phyloP scores from a whole-genome alignment of 2,888 invertebrate species.

The Timema cristinae region DNA sequence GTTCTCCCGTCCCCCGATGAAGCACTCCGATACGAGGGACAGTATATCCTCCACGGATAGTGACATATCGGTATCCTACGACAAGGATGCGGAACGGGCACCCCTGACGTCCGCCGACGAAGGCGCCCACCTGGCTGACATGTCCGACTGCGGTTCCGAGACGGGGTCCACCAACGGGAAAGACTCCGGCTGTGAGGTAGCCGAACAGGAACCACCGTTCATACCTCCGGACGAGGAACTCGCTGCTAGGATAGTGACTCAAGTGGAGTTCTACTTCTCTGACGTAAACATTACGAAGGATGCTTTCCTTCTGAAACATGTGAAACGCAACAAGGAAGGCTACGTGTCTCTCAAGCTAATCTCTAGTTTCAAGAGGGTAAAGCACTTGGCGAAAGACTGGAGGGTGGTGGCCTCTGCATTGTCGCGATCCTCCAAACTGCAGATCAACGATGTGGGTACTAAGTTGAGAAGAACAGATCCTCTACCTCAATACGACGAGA shows the following conservation, averaged over 20 bases:
- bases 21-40: constrained; percentile 54
- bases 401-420: constrained; percentile 85
- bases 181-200: constrained; percentile 46
- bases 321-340: constrained; percentile 91
- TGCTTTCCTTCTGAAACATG: constrained; percentile 91
- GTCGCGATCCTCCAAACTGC: constrained; percentile 70
- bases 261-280: constrained; percentile 94
- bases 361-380: constrained; percentile 92
- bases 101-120: constrained; percentile 50
- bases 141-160: constrained; percentile 63
- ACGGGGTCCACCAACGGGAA: constrained; percentile 60
- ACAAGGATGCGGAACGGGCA: constrained; percentile 40
- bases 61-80: constrained; percentile 55
- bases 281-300: constrained; percentile 94
- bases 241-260: constrained; percentile 72
- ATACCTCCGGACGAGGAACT: constrained; percentile 68
- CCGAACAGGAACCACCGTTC: constrained; percentile 54
- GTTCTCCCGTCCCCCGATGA: constrained; percentile 48
- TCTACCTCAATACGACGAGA: constrained; percentile 85
- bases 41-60: constrained; percentile 60
- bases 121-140: constrained; percentile 56
- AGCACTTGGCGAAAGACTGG: constrained; percentile 92
- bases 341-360: constrained; percentile 92
- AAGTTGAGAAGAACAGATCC: constrained; percentile 83
- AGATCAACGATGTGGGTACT: constrained; percentile 87